Evolutionary conservation across 2,797 vertebrate genomes (phyloP).

Genomic region (Macropus fuliginosus): DNA sequence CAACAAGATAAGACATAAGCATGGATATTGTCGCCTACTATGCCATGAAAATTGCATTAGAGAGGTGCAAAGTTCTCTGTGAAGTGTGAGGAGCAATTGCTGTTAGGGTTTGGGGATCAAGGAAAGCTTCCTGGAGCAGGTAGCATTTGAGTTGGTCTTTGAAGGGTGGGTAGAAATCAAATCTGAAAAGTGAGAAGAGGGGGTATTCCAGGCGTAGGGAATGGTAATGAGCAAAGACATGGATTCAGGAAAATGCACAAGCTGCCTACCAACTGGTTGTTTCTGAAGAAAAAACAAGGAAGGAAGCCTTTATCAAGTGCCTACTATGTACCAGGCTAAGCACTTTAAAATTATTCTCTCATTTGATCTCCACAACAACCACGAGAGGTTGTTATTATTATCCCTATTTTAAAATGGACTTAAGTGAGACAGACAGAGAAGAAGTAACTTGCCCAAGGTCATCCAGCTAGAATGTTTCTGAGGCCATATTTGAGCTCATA

Average conservation of each 20-base stretch:
- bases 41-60: neutral
- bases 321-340: neutral
- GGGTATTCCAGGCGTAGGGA: neutral
- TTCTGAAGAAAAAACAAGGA: neutral
- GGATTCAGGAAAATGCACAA: neutral
- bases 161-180: neutral
- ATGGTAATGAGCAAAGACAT: neutral
- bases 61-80: neutral
- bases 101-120: neutral
- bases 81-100: neutral
- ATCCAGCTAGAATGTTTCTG: neutral
- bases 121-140: neutral
- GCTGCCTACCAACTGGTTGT: neutral
- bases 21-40: neutral
- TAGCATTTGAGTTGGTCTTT: neutral
- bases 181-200: neutral
- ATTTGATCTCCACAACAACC: neutral
- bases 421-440: neutral
- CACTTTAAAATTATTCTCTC: neutral
- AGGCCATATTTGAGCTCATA: neutral
- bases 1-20: neutral
- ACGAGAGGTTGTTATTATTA: neutral
- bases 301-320: neutral
- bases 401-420: neutral
- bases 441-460: neutral